Base-by-base conservation (phyloP, 2,113 vertebrate genomes). In the Micromys minutus region DNA sequence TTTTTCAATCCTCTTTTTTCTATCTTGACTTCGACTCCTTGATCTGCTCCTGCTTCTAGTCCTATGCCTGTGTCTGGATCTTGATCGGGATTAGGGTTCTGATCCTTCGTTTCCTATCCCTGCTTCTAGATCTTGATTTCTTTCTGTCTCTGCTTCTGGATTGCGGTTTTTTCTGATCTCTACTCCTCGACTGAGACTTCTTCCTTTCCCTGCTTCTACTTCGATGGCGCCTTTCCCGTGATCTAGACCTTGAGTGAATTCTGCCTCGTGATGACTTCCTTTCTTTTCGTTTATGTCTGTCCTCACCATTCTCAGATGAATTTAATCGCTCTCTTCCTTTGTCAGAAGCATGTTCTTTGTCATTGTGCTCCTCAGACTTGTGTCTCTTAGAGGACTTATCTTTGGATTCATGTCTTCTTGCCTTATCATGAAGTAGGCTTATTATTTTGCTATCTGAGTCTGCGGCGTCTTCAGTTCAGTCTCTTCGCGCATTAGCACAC, bases 401-500 rank as follows among this genome's bases (percentile, higher is more conserved):
- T 98, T 99, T 99, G 94, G 98, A 99, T 97, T 99, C 99, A 92
- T 99, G 99, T 99, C 99, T 99, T 98, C 99, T 99, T 99, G 99
- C 99, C 99, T 99, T 99, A 99, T 99, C 99, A 99, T 99, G 99
- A 98, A 99, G 99, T 99, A 99, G 99, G 99, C 99, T 99, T 99
- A 99, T 99, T 99, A 99, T 99, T 99, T 99, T 99, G 99, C 99
- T 99, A 99, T 99, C 99, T 99, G 98, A 99, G 99, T 99, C 99
- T 99, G 99, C 99, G 99, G 99, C 99, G 99, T 99, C 99, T 99
- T 99, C 99, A 98, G 99, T 99, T 99, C 99, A 99, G 99, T 99
- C 99, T 99, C 99, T 99, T 99, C 99, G 99, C 99, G 99, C 99
- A 99, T 99, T 99, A 99, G 99, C 99, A 99, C 99, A 99, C 99